phyloP scores from a whole-genome alignment of 2,888 invertebrate species.

The Eudemis profundana region DNA sequence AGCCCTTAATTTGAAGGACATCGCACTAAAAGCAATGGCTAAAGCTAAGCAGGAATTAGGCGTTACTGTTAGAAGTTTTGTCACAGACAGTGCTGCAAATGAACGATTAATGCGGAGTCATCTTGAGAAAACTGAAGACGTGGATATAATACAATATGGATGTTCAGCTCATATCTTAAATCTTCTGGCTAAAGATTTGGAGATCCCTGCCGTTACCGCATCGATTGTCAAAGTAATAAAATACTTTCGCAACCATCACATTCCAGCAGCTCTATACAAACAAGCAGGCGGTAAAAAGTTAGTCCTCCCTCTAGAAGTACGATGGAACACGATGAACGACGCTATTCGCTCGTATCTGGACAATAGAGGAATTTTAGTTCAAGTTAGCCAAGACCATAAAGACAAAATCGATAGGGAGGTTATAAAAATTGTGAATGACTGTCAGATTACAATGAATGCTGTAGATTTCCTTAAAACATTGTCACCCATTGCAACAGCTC shows the following conservation, averaged over 20 bases:
- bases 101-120: slow-evolving; percentile 29
- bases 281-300: slow-evolving; percentile 45
- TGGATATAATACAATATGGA: slow-evolving; percentile 39
- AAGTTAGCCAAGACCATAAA: slow-evolving; percentile 43
- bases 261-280: slow-evolving; percentile 46
- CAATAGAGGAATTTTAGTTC: slow-evolving; percentile 43
- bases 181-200: slow-evolving; percentile 46
- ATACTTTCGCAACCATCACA: slow-evolving; percentile 48
- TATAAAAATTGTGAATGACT: slow-evolving; percentile 41
- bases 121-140: slow-evolving; percentile 22
- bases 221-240: slow-evolving; percentile 46
- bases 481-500: slow-evolving; percentile 44
- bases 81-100: slow-evolving; percentile 36
- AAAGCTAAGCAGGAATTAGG: slow-evolving; percentile 21
- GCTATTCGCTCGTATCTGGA: slow-evolving; percentile 42
- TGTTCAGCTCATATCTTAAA: slow-evolving; percentile 44
- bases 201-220: slow-evolving; percentile 44
- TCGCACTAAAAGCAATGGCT: slow-evolving; percentile 9
- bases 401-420: slow-evolving; percentile 44
- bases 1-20: too few relatives aligned
- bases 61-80: slow-evolving; percentile 31
- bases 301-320: slow-evolving; percentile 44
- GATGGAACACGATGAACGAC: slow-evolving; percentile 46
- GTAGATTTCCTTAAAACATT: slow-evolving; percentile 40
- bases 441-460: slow-evolving; percentile 25